Base-by-base conservation (phyloP, 2,888 invertebrate genomes). In the Cantharis rustica region DNA sequence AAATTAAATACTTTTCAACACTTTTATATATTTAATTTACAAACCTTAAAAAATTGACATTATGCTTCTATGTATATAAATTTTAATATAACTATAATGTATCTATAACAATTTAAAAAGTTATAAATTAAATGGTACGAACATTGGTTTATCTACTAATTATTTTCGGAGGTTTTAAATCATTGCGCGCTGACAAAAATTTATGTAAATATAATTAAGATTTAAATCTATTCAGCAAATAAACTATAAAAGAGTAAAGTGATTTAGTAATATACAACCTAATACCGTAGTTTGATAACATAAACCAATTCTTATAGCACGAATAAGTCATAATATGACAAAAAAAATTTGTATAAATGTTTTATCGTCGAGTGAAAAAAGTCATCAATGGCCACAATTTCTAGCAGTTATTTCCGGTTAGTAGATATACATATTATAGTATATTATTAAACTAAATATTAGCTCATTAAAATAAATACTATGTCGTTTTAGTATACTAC, bases 381-480 rank as follows among this genome's bases (percentile, higher is more conserved):
- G 77, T 69, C 74, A 70, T 61, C 78, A 78, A 47, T 78, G 78
- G 78, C 73, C 78, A 11, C 78, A 78, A 69, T 72, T 66, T 62
- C 26, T 78, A 64, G 75, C 75, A 16, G 78, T 75, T 5, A 13
- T 69, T 68, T 61, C 47, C 13, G 78, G 73, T 78, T 75, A 61
- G 61, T 84, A 81, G 5, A 83, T 47, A n/a, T n/a, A n/a, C n/a
- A n/a, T n/a, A n/a, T n/a, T n/a, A n/a, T n/a, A n/a, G n/a, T n/a
- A n/a, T n/a, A n/a, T n/a, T n/a, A 16, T 11, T 9, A 16, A 16
- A 16, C 3, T 20, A 63, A 0, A 4, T 17, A 17, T 17, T 17
- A 17, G 17, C 1, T 10, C 1, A 10, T n/a, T n/a, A n/a, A n/a
- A n/a, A n/a, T n/a, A n/a, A n/a, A n/a, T n/a, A n/a, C n/a, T 64